These are phyloP conservation scores for Nymphicus hollandicus DNA, from an alignment of 2,113 vertebrate genomes.

Conservation along the genomic window DNA sequence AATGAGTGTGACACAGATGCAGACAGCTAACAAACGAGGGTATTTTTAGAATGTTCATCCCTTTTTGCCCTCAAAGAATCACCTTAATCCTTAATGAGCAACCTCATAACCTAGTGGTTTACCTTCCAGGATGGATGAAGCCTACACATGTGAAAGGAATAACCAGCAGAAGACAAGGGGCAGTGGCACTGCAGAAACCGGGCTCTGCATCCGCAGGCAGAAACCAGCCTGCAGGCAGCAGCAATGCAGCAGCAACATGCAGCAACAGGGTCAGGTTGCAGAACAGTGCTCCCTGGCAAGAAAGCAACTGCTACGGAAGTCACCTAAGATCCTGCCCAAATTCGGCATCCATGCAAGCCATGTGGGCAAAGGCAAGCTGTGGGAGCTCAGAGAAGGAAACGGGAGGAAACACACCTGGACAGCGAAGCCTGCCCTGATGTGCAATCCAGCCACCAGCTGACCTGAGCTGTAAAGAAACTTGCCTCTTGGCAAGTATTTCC, in stretches of 20 bases:
- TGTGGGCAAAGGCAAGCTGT: neutral
- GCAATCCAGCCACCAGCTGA: neutral
- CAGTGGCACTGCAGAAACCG: neutral
- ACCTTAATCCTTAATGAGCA: neutral
- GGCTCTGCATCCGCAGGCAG: neutral
- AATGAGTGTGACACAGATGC: neutral
- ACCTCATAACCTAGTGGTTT: neutral
- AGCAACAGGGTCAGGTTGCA: fast-evolving
- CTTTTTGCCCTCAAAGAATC: neutral
- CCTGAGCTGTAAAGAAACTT: neutral
- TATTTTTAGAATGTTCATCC: neutral
- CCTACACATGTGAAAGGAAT: neutral
- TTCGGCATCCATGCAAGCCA: neutral
- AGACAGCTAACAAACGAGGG: neutral
- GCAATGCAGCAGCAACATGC: neutral
- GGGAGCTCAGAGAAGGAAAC: neutral
- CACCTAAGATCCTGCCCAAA: neutral
- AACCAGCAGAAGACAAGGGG: neutral
- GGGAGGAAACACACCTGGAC: neutral
- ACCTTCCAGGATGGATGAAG: neutral
- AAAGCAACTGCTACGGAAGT: neutral
- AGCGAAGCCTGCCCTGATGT: neutral
- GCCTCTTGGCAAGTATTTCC: neutral
- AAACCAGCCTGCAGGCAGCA: neutral
- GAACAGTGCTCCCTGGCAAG: neutral